phyloP scores from a whole-genome alignment of 1,140 invertebrate genomes.

The Bombus difficillimus region DNA sequence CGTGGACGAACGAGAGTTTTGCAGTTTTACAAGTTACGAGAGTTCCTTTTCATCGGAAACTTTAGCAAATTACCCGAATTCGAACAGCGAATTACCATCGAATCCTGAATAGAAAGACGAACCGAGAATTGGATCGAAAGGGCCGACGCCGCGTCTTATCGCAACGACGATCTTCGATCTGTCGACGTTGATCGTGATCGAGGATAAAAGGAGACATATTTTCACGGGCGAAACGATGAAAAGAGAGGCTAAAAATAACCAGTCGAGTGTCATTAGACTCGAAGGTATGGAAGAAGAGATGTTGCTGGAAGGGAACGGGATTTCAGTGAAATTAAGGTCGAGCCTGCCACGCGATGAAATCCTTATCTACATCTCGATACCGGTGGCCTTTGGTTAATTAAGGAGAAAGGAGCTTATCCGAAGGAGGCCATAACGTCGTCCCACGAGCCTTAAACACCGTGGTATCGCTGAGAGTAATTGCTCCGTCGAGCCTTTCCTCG shows the following conservation, averaged over 20 bases:
- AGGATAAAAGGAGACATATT: not conserved
- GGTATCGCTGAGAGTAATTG: slow-evolving; percentile 67
- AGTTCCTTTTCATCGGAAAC: too few relatives aligned
- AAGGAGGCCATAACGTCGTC: slow-evolving; percentile 61
- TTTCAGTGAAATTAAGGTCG: slow-evolving; percentile 68
- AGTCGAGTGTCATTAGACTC: slow-evolving; percentile 25
- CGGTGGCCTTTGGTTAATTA: slow-evolving; percentile 70
- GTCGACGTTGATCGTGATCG: not conserved
- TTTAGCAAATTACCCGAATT: too few relatives aligned
- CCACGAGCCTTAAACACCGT: slow-evolving; percentile 56
- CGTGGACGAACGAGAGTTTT: not conserved
- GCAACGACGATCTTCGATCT: not conserved
- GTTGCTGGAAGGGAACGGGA: slow-evolving; percentile 40
- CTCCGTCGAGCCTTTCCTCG: slow-evolving; percentile 29
- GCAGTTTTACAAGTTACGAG: not conserved
- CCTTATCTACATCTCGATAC: slow-evolving; percentile 73
- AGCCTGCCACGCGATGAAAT: slow-evolving; percentile 68
- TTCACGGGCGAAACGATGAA: not conserved
- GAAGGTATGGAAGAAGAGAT: slow-evolving; percentile 44
- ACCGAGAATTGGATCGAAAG: not conserved
- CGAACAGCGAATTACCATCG: not conserved
- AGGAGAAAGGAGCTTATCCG: slow-evolving; percentile 68
- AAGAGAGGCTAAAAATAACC: not conserved
- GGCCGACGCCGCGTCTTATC: not conserved
- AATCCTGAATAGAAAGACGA: not conserved